These are phyloP conservation scores for Caranx ignobilis DNA, from an alignment of 2,113 vertebrate species.

Conservation along the genomic window DNA sequence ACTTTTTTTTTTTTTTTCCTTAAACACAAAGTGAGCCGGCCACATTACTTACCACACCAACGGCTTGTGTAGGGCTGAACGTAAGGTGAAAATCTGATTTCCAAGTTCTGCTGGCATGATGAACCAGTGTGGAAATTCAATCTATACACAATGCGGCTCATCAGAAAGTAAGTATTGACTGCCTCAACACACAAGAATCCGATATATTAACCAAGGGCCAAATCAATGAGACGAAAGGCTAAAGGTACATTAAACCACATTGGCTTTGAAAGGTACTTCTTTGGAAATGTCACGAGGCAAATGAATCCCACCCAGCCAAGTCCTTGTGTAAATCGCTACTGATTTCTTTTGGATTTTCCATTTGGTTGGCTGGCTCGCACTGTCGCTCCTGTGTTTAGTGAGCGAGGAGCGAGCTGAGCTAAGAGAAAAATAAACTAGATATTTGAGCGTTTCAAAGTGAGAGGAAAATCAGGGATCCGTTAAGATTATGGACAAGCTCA, in stretches of 20 bases:
- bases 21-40: conserved; percentile 51
- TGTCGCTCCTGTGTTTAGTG: conserved; percentile 49
- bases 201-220: conserved; percentile 77
- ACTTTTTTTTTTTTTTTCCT: conserved; percentile 42
- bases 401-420: conserved; percentile 23
- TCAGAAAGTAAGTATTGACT: conserved; percentile 75
- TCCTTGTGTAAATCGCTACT: conserved; percentile 64
- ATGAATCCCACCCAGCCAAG: conserved; percentile 65
- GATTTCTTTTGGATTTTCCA: conserved; percentile 73
- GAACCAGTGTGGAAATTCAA: conserved; percentile 77
- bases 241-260: conserved; percentile 77
- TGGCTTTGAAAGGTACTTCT: conserved; percentile 69
- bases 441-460: conserved; percentile 35
- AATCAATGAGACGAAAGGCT: conserved; percentile 78
- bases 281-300: conserved; percentile 79
- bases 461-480: conserved; percentile 35
- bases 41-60: conserved; percentile 55
- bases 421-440: conserved; percentile 35
- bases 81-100: conserved; percentile 73
- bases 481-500: conserved; percentile 32
- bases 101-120: conserved; percentile 61
- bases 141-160: conserved; percentile 70
- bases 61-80: conserved; percentile 36
- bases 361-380: conserved; percentile 53
- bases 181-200: conserved; percentile 61